Evolutionary conservation across 2,113 vertebrate genomes (phyloP), one percentile per base, ranked within the genome.

Genomic region (Synchiropus splendidus): DNA sequence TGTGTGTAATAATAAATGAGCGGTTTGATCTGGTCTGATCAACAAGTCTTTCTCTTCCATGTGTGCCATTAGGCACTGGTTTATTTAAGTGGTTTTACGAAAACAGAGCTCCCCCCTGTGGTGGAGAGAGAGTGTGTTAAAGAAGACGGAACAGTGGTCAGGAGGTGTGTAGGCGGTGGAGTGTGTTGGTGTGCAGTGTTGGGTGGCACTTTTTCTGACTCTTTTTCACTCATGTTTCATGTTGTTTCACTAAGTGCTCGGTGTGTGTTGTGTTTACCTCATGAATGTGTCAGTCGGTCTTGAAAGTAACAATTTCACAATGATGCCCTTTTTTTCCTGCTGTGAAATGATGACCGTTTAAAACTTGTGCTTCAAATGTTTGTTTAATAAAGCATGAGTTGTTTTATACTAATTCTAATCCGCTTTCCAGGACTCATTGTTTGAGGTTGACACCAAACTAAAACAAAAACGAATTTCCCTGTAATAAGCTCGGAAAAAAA

Each of bases 71-170:
- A 97, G 91, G 90, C 90, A 42, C 58, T 93, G 63, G 77, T 77
- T 75, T 91, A 90, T 55, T 49, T 88, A 60, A 85, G 87, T 74
- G 85, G 75, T 66, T 83, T 72, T 56, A 64, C 73, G 61, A 83
- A 77, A 65, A 62, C 82, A 56, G 81, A 87, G 32, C 80, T 86
- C 12, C 88, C 90, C 14, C 72, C 47, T 74, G 83, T 94, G 86
- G 82, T 88, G 75, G 90, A 93, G 64, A 86, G 74, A 30, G 77
- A 91, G 61, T 80, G 86, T 70, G 65, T 78, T 67, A 89, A 74
- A 80, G 86, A 89, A 56, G 88, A 92, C 48, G 92, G 90, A 79
- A 88, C 90, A 33, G 46, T 92, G 64, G 74, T 91, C 77, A 91
- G 86, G 85, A 93, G 90, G 92, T 95, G 86, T 90, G 87, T 89